Conservation (phyloP, 2,797 vertebrate species). For the Scleropages formosus region DNA sequence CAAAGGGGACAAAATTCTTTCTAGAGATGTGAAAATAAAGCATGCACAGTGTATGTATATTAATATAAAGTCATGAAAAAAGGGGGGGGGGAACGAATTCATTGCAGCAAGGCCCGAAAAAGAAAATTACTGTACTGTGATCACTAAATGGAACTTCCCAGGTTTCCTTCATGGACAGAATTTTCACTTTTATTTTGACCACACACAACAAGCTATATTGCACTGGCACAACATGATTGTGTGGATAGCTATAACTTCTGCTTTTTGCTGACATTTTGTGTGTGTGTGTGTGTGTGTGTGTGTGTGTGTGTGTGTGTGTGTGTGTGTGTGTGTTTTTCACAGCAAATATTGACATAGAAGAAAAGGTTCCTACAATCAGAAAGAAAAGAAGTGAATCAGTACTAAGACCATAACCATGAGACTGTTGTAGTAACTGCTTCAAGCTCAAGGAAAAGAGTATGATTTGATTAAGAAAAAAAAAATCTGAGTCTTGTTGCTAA, state of each 20-base stretch:
- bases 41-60: too few species aligned
- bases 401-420: conserved; percentile 8
- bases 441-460: conserved; percentile 1
- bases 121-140: neutral
- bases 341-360: neutral
- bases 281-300: too few species aligned
- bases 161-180: neutral
- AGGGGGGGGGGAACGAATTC: conserved; percentile 1
- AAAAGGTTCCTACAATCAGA: too few species aligned
- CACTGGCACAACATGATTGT: neutral
- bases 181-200: neutral
- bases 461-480: conserved; percentile 12
- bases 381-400: conserved; percentile 15
- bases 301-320: too few species aligned
- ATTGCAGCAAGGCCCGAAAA: neutral
- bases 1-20: too few species aligned
- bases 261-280: neutral
- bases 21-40: too few species aligned
- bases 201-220: neutral
- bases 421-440: conserved; percentile 11
- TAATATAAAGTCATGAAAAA: neutral
- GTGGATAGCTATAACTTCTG: neutral
- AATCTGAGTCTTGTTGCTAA: conserved; percentile 35
- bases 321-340: neutral
- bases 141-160: neutral